These are phyloP conservation scores for Ptychadena robeensis DNA, from an alignment of 2,797 vertebrate genomes.

Conservation along the genomic window DNA sequence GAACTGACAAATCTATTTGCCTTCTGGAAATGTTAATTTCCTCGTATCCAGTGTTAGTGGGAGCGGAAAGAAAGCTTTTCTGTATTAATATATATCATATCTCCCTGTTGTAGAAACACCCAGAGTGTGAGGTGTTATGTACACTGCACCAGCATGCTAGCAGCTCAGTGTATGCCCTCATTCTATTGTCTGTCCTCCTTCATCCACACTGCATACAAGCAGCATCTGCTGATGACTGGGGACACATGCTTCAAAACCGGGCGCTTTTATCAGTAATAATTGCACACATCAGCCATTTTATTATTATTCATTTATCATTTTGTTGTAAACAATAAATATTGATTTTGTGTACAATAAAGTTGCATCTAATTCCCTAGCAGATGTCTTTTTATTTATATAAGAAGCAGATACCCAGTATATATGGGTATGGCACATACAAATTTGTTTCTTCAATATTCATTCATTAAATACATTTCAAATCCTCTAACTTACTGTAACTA, in stretches of 20 bases:
- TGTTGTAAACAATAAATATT: too few relatives aligned
- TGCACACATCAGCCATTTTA: too few relatives aligned
- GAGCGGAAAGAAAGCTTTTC: not conserved
- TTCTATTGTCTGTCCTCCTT: conserved; percentile 8
- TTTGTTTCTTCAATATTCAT: too few relatives aligned
- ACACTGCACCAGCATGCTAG: too few relatives aligned
- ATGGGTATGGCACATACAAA: too few relatives aligned
- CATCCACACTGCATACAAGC: conserved; percentile 7
- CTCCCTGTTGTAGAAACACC: not conserved
- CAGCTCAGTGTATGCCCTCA: not conserved
- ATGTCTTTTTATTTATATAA: too few relatives aligned
- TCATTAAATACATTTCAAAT: too few relatives aligned
- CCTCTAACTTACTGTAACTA: too few relatives aligned
- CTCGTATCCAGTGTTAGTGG: not conserved
- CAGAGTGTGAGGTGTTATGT: not conserved
- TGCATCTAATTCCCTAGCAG: too few relatives aligned
- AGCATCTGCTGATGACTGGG: not conserved
- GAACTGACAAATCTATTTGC: not conserved
- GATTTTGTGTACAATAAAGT: too few relatives aligned
- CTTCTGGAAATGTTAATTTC: not conserved
- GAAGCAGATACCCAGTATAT: too few relatives aligned
- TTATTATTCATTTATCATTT: not conserved
- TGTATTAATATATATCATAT: not conserved
- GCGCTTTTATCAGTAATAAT: not conserved
- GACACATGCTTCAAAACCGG: not conserved